phyloP scores from a whole-genome alignment of 2,113 vertebrate species.

The Mionectes macconnelli region DNA sequence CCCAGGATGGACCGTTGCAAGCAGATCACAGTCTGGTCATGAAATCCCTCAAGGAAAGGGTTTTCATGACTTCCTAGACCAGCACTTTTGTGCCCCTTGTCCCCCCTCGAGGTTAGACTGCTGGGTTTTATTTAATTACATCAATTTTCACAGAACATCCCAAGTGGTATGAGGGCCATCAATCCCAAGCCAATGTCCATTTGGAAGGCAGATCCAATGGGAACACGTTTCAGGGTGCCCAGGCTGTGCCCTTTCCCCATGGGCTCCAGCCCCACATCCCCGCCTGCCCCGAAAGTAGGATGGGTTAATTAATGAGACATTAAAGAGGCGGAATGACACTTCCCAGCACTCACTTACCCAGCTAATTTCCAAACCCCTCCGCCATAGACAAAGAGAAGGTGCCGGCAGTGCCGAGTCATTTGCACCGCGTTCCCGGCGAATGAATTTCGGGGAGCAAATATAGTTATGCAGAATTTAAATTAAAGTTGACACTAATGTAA shows the following conservation, averaged over 20 bases:
- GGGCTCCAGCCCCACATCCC: not conserved
- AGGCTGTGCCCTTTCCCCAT: fast-evolving
- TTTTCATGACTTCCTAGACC: not conserved
- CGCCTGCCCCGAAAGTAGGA: not conserved
- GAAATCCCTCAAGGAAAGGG: not conserved
- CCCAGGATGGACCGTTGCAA: not conserved
- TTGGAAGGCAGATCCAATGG: fast-evolving
- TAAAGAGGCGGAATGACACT: conserved; percentile 77
- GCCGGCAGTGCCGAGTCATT: conserved; percentile 74
- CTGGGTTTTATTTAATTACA: not conserved
- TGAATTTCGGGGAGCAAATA: conserved; percentile 80
- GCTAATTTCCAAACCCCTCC: conserved; percentile 77
- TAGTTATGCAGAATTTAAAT: conserved; percentile 82
- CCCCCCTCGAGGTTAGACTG: fast-evolving
- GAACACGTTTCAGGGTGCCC: not conserved
- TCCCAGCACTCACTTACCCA: conserved; percentile 69
- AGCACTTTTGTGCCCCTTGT: not conserved
- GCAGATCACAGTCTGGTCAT: not conserved
- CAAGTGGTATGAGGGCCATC: fast-evolving
- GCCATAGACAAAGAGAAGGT: conserved; percentile 75
- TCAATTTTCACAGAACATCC: not conserved
- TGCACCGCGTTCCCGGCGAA: conserved; percentile 64
- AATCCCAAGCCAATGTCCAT: not conserved
- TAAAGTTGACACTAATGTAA: conserved; percentile 81
- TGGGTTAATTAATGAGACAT: conserved; percentile 76